Base-by-base conservation (phyloP, 2,113 vertebrate species). In the Cyanoramphus novaezelandiae region DNA sequence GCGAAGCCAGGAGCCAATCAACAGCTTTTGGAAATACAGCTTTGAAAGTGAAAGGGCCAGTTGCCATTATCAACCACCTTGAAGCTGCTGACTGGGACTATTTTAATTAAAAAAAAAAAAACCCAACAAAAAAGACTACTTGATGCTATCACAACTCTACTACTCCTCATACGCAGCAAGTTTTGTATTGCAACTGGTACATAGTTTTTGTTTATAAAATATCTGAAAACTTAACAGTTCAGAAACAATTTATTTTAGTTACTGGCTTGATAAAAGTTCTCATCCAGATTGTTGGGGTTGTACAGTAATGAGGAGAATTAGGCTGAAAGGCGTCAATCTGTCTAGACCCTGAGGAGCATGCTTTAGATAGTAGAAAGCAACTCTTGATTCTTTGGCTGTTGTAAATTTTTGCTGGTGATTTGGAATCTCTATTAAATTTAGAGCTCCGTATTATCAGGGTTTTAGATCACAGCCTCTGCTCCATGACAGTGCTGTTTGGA, bases 201-300 rank as follows among this genome's bases (percentile, higher is more conserved):
- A 4, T 39, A 1, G 4, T 7, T 71, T 75, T 24, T 87, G 11
- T 28, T 72, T n/a, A 41, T 43, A 74, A 60, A 86, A 27, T 52
- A 4, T 46, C 20, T 74, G 64, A 41, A 44, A 75, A 24, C 20
- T 23, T 64, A 5, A 2, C 27, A 44, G 20, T 6, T 90, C 33
- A 39, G 31, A 68, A 80, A 35, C 57, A 59, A 5, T 63, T 52
- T 11, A 21, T 10, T 71, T 85, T 68, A 35, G 3, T 74, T 84
- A 9, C 33, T 62, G 53, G 20, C 6, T 80, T 0, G 0, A 6
- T 2, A 8, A 27, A 52, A 62, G 9, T 65, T 83, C 18, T 72
- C 12, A n/a, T 65, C 16, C 13, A 55, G 4, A 11, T 80, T 46
- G 8, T 53, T 79, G 0, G 25, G 1, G 0, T 55, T 53, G 27